Conservation (phyloP, 2,888 invertebrate species). For the Spicauda simplicius region DNA sequence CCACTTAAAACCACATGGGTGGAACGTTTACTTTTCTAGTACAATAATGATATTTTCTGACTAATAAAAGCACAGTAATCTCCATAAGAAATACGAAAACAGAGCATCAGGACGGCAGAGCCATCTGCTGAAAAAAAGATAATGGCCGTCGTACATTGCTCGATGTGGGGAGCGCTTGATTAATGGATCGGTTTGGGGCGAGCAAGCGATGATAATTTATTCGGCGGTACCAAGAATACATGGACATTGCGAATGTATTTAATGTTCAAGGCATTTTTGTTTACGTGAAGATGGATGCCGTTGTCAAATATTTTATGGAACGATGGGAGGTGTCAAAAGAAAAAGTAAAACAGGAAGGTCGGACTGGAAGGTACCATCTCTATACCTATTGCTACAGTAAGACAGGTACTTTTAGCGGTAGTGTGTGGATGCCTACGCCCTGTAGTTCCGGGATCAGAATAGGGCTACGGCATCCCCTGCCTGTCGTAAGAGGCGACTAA, state of each 20-base stretch:
- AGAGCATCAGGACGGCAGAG: background rate
- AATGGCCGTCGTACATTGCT: slow-evolving; percentile 65
- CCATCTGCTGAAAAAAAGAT: slow-evolving; percentile 54
- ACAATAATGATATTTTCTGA: too few species aligned
- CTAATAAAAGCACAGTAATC: too few species aligned
- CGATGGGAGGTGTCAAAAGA: background rate
- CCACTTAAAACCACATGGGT: too few species aligned
- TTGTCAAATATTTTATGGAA: background rate
- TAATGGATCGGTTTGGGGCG: slow-evolving; percentile 59
- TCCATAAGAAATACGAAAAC: background rate
- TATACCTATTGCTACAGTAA: too few species aligned
- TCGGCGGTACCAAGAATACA: slow-evolving; percentile 15
- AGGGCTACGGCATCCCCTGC: too few species aligned
- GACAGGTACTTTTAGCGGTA: too few species aligned
- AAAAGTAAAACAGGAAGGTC: too few species aligned
- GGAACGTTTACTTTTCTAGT: too few species aligned
- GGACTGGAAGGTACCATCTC: too few species aligned
- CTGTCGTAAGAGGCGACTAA: too few species aligned
- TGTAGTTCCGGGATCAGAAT: too few species aligned
- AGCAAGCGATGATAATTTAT: slow-evolving; percentile 46
- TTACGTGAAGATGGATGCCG: slow-evolving; percentile 1
- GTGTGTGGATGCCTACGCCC: too few species aligned
- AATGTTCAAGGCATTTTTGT: slow-evolving; percentile 11
- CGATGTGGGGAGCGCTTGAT: slow-evolving; percentile 59
- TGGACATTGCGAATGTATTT: slow-evolving; percentile 11